phyloP scores from a whole-genome alignment of 1,140 invertebrate genomes.

The Papilio polyxenes region DNA sequence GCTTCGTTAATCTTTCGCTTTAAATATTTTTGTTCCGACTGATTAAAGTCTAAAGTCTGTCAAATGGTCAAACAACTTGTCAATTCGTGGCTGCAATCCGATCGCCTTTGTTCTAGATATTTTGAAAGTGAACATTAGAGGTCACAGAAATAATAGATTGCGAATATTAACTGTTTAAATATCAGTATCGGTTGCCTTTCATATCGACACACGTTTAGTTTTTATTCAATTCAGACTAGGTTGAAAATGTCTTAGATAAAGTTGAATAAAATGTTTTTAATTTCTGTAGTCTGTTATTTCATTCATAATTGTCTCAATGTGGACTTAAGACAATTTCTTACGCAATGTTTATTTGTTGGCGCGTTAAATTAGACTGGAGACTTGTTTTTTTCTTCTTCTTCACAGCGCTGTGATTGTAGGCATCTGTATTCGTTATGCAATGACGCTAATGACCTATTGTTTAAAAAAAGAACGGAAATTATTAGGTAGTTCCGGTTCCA shows the following conservation, averaged over 20 bases:
- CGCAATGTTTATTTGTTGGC: conserved; percentile 55
- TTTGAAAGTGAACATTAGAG: conserved; percentile 48
- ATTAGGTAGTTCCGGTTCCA: conserved; percentile 64
- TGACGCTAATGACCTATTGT: conserved; percentile 68
- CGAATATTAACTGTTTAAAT: conserved; percentile 33
- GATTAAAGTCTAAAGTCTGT: conserved; percentile 18
- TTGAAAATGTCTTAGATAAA: conserved; percentile 27
- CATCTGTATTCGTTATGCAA: conserved; percentile 62
- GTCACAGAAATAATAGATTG: conserved; percentile 43
- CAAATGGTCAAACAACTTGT: conserved; percentile 37
- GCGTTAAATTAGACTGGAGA: conserved; percentile 60
- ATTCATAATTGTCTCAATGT: conserved; percentile 22
- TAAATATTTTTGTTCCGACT: conserved; percentile 8
- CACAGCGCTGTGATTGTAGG: conserved; percentile 45
- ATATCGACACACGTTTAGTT: conserved; percentile 36
- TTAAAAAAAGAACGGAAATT: conserved; percentile 61
- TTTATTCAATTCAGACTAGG: conserved; percentile 34
- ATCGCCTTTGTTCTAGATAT: conserved; percentile 51
- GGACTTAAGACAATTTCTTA: conserved; percentile 47
- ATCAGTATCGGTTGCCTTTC: conserved; percentile 40
- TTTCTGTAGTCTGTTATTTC: conserved; percentile 34
- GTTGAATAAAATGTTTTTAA: conserved; percentile 14
- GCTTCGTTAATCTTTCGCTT: conserved; percentile 18
- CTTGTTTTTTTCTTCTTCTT: conserved; percentile 46
- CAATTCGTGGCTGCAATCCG: conserved; percentile 27